Evolutionary conservation across 2,888 invertebrate genomes (phyloP), one percentile per base, ranked within the genome.

Genomic region (Prosapia bicincta): DNA sequence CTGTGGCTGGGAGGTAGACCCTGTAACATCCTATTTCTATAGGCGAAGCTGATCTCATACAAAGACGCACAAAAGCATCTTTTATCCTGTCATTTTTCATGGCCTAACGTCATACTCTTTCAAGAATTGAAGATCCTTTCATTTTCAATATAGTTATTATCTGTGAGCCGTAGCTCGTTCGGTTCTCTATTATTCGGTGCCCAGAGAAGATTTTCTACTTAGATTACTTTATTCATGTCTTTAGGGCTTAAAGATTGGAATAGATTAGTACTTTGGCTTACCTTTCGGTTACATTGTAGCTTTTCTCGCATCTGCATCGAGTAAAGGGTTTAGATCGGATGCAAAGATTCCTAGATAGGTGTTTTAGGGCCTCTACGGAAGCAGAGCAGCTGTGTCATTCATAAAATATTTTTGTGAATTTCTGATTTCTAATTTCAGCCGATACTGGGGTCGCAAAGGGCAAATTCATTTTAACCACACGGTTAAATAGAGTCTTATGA

Each of bases 1-100:
- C 5, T 10, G 54, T 20, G 20, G 54, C 54, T 54, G 54, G 54
- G 54, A 54, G 54, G 54, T 54, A 54, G 54, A 54, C 54, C n/a
- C 20, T 54, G 20, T 5, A 20, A 5, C 20, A 20, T 54, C 54
- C 3, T 20, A 20, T 54, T 54, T 54, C 54, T 54, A 54, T 54
- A 54, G 54, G 20, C 54, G 54, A 54, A 54, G 54, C 54, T 20
- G 54, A 54, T 54, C 54, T 54, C 54, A 54, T 54, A 54, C 20
- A 54, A 54, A 54, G 54, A 20, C 75, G 71, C 70, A 75, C 75
- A 75, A 71, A 75, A 67, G 23, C 30, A 30, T 24, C 65, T 23
- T 74, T 74, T 74, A 74, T 69, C 69, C 65, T 54, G 74, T 74
- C 74, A 74, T 74, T 74, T 74, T 74, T 74, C 74, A 74, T 69